Evolutionary conservation across 92 coral and sea anemone species (phyloP), one percentile per base, ranked within the genome.

Genomic region (Porites cylindrica): DNA sequence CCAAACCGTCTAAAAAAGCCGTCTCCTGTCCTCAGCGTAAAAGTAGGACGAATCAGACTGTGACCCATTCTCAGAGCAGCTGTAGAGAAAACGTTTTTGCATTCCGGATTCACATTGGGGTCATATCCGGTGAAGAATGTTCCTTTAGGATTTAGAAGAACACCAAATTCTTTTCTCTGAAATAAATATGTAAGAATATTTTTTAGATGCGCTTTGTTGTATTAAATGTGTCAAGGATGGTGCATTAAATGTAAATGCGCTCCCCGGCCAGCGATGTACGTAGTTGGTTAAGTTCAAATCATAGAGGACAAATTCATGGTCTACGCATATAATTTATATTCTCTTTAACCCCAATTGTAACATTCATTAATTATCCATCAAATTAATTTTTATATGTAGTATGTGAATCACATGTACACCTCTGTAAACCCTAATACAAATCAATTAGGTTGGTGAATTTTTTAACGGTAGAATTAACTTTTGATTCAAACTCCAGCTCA

Each of bases 31-130:
- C 47, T 38, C 47, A 56, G 16, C 11, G 61, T 10, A 63, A 88
- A 88, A 2, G 38, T 26, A 17, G 82, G 56, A 59, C 81, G 77
- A 23, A 88, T 76, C 77, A 88, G 52, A 32, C 72, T 53, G 72
- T 88, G 91, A 8, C 91, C 91, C 32, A 88, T 67, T n/a, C 91
- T 51, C 70, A 88, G 21, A 6, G 88, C 91, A 6, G 91, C 91
- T 32, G 91, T 8, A 2, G 88, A 88, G 54, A 88, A 66, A 47
- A 71, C 19, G 83, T 88, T 88, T 1, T 43, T 51, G 2, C 76
- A 50, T 51, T 60, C 58, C 61, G 88, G 86, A 32, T 82, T 76
- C 3, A 38, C 64, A 14, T 24, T 13, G 8, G 83, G 38, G 17
- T 75, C 81, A 19, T 88, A 88, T 9, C 64, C 82, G 12, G 54